phyloP scores from a whole-genome alignment of 2,797 vertebrate genomes.

The Tenualosa ilisha region DNA sequence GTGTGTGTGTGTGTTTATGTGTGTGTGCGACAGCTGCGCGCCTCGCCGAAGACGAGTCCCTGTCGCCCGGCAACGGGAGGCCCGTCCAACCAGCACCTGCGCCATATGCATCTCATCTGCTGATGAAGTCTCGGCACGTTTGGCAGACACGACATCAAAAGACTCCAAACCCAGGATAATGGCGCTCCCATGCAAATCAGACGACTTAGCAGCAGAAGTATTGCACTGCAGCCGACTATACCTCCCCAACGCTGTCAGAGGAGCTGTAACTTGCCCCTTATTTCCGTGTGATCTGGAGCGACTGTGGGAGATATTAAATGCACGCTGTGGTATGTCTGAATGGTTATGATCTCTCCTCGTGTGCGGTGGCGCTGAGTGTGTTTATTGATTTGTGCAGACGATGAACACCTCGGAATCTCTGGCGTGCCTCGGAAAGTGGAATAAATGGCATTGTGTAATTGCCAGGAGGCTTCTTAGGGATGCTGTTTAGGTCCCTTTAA shows the following conservation, averaged over 20 bases:
- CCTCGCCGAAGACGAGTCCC: neutral
- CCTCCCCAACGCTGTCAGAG: slow-evolving; percentile 49
- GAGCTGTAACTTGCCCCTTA: slow-evolving; percentile 48
- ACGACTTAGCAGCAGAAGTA: slow-evolving; percentile 42
- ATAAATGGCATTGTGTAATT: slow-evolving; percentile 47
- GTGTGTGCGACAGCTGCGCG: neutral
- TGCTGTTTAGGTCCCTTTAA: slow-evolving; percentile 20
- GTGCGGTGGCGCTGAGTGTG: slow-evolving; percentile 38
- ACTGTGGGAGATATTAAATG: slow-evolving; percentile 52
- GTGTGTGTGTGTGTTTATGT: no score
- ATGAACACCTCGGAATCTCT: slow-evolving; percentile 42
- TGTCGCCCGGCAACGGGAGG: neutral
- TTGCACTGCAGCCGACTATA: no score
- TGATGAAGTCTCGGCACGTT: slow-evolving; percentile 40
- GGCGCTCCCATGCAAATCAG: slow-evolving; percentile 54
- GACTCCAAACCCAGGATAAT: slow-evolving; percentile 47
- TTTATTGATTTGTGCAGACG: slow-evolving; percentile 50
- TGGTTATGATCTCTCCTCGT: slow-evolving; percentile 48
- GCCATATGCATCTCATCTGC: neutral
- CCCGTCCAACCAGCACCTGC: neutral
- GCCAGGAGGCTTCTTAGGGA: slow-evolving; percentile 24
- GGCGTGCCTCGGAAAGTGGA: slow-evolving; percentile 52
- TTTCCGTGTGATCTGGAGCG: slow-evolving; percentile 51
- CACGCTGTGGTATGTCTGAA: slow-evolving; percentile 46
- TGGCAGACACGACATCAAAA: slow-evolving; percentile 14